phyloP scores from a whole-genome alignment of 2,888 invertebrate species.

The Nomada ferruginata region DNA sequence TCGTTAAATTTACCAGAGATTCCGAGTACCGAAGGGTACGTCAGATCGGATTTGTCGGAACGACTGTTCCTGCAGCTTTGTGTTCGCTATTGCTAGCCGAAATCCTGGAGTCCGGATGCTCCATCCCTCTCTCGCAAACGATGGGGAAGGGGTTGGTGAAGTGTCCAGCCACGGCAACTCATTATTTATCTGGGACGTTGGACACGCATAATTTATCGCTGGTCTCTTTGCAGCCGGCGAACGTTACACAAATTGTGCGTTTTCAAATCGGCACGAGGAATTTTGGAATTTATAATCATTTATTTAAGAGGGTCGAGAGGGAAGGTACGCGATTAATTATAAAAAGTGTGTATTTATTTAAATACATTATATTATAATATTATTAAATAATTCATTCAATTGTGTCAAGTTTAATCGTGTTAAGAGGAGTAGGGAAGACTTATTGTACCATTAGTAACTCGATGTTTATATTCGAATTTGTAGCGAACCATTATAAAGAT shows the following conservation, averaged over 20 bases:
- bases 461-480: background rate
- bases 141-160: background rate
- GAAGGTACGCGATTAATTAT: too few relatives aligned
- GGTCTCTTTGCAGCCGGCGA: conserved; percentile 67
- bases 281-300: background rate
- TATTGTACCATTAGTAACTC: background rate
- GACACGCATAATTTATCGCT: conserved; percentile 77
- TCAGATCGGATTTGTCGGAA: conserved; percentile 68
- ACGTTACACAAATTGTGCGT: background rate
- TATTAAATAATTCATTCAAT: too few relatives aligned
- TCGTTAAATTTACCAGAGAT: conserved; percentile 66
- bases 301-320: too few relatives aligned
- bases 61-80: conserved; percentile 63
- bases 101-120: conserved; percentile 32
- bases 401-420: background rate
- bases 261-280: background rate
- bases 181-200: conserved; percentile 77
- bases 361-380: too few relatives aligned
- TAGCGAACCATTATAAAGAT: background rate
- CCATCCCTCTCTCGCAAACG: conserved; percentile 6
- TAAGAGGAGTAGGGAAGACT: background rate
- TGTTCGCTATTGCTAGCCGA: conserved; percentile 69
- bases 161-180: conserved; percentile 54
- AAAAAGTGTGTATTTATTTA: too few relatives aligned
- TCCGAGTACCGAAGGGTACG: conserved; percentile 69